Evolutionary conservation across 2,113 vertebrate species (phyloP).

Genomic region (Bos javanicus): DNA sequence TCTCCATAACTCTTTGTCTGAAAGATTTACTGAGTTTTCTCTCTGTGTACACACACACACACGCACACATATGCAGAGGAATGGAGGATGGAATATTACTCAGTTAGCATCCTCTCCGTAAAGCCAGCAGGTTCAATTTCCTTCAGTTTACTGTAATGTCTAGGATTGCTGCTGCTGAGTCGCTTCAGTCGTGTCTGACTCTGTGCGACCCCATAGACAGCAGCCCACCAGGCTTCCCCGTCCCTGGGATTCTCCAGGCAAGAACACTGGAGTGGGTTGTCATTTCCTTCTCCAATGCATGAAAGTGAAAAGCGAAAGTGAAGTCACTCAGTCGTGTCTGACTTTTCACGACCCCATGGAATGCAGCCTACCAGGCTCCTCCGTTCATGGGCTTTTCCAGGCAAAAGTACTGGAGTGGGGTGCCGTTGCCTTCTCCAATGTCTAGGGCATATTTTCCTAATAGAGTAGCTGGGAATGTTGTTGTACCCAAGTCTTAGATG

Average conservation of each 20-base stretch:
- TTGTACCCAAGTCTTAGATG: neutral
- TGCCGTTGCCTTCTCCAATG: neutral
- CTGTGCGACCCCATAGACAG: rapidly evolving
- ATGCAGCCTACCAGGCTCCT: too few relatives aligned
- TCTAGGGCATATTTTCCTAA: neutral
- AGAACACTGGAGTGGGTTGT: too few relatives aligned
- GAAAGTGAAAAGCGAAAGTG: too few relatives aligned
- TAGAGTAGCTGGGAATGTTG: neutral
- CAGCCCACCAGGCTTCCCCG: too few relatives aligned
- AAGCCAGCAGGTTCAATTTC: neutral
- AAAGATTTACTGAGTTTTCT: neutral
- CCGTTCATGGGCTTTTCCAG: too few relatives aligned
- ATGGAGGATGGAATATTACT: too few relatives aligned
- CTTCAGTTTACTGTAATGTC: neutral
- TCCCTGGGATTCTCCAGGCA: too few relatives aligned
- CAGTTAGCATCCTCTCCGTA: neutral
- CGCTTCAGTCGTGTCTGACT: rapidly evolving
- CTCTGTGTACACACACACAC: neutral
- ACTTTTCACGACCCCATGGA: too few relatives aligned
- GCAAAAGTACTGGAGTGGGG: too few relatives aligned
- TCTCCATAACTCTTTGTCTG: neutral
- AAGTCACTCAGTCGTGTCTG: rapidly evolving
- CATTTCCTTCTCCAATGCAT: too few relatives aligned
- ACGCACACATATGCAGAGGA: neutral
- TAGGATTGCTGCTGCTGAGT: too few relatives aligned